Evolutionary conservation across 2,113 vertebrate genomes (phyloP).

Genomic region (Sinosuthora webbiana): DNA sequence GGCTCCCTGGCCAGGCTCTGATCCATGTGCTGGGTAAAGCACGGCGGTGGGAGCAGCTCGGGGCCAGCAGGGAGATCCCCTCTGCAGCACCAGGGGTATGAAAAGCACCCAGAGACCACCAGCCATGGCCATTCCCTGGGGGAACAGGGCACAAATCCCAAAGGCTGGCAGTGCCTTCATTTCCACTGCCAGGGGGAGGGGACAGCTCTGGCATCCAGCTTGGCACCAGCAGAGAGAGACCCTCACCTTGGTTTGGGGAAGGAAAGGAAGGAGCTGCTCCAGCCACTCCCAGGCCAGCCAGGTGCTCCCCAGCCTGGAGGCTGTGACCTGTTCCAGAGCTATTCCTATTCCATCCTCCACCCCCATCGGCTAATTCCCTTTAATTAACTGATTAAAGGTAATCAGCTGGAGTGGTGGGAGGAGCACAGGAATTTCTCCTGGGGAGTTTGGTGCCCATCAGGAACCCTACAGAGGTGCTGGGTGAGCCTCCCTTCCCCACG

Average conservation of each 20-base stretch:
- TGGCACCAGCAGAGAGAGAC: background rate
- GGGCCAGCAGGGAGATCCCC: background rate
- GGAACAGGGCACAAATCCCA: background rate
- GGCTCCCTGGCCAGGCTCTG: background rate
- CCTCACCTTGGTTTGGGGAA: accelerated
- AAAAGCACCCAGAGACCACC: background rate
- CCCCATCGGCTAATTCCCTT: background rate
- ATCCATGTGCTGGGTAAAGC: background rate
- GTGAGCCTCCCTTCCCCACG: accelerated
- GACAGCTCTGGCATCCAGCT: background rate
- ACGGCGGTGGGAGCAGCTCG: accelerated
- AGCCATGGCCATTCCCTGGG: background rate
- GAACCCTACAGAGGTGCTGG: background rate
- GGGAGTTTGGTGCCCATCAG: background rate
- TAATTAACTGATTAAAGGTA: background rate
- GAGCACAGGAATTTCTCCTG: background rate
- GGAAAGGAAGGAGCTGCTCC: background rate
- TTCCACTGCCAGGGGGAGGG: background rate
- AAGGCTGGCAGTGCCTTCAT: accelerated
- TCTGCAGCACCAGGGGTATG: accelerated
- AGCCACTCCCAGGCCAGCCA: background rate
- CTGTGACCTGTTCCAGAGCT: background rate
- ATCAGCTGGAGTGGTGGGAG: background rate
- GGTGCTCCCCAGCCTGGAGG: background rate
- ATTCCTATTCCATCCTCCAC: background rate